These are phyloP conservation scores for Lamproptera curius DNA, from an alignment of 2,888 invertebrate genomes.

Conservation along the genomic window DNA sequence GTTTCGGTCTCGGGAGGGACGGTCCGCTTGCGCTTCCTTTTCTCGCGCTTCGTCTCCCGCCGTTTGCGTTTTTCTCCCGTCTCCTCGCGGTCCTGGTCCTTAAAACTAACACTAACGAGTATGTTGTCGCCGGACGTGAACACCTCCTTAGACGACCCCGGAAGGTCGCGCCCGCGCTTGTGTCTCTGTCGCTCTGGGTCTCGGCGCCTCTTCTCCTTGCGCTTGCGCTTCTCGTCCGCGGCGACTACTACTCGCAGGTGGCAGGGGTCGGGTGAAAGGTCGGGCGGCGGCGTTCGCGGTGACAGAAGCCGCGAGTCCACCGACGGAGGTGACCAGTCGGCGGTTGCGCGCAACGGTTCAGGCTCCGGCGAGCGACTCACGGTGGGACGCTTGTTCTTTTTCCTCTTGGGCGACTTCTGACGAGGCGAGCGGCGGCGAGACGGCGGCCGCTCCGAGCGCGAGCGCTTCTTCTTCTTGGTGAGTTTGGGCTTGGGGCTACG, in stretches of 20 bases:
- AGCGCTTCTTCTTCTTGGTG: slow-evolving; percentile 50
- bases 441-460: slow-evolving; percentile 38
- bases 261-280: slow-evolving; percentile 58
- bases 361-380: slow-evolving; percentile 37
- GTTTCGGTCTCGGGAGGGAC: slow-evolving; percentile 32
- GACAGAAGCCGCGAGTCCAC: slow-evolving; percentile 79
- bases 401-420: slow-evolving; percentile 47
- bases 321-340: slow-evolving; percentile 38
- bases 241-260: slow-evolving; percentile 58
- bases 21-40: slow-evolving; percentile 35
- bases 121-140: slow-evolving; percentile 96
- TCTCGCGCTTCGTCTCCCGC: slow-evolving; percentile 31
- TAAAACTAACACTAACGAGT: slow-evolving; percentile 94
- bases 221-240: slow-evolving; percentile 31
- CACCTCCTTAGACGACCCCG: slow-evolving; percentile 89
- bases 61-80: slow-evolving; percentile 47
- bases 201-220: slow-evolving; percentile 27
- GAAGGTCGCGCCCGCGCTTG: slow-evolving; percentile 50
- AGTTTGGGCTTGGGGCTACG: slow-evolving; percentile 41
- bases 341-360: slow-evolving; percentile 31
- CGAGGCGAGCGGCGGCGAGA: slow-evolving; percentile 40
- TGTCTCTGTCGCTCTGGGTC: slow-evolving; percentile 38
- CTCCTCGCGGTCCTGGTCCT: slow-evolving; percentile 77
- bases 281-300: slow-evolving; percentile 80
- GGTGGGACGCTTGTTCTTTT: slow-evolving; percentile 47